Evolutionary conservation across 2,797 vertebrate genomes (phyloP), one percentile per base, ranked within the genome.

Genomic region (Rhyacichthys aspro): DNA sequence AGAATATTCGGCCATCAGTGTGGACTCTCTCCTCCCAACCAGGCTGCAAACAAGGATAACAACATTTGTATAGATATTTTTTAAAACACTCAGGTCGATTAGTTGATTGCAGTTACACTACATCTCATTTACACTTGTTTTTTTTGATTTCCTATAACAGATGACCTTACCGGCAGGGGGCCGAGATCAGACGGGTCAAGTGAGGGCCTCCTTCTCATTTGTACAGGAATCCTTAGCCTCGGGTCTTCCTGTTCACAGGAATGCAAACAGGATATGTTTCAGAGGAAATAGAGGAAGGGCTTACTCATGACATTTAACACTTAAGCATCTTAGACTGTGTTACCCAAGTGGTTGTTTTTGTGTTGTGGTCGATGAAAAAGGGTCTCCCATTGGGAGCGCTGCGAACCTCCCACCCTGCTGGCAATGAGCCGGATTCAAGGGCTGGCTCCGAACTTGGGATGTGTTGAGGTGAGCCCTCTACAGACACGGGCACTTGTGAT

Each of bases 11-110:
- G 66, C 95, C 97, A 49, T 98, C 97, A 28, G 89, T 92, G 83
- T 99, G 97, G 64, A 95, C 87, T 70, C 97, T 92, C 81, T 98
- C 97, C 84, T 99, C 97, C 97, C 97, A 98, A 12, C 96, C 95
- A 78, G 96, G 94, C 96, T 98, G 68, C 0, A 43, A 70, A 78
- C 11, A 8, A 47, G 41, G 3, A 61, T 43, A 62, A 44, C 41
- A n/a, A n/a, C 15, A 32, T 1, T 28, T 38, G 18, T 15, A 49
- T 18, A 37, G 17, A 17, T 18, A n/a, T n/a, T n/a, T n/a, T n/a
- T n/a, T n/a, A n/a, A n/a, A n/a, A n/a, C n/a, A n/a, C n/a, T n/a
- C n/a, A n/a, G n/a, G n/a, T n/a, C n/a, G n/a, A n/a, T n/a, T n/a
- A n/a, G n/a, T n/a, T n/a, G n/a, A n/a, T n/a, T n/a, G n/a, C n/a